Conservation (phyloP, 2,888 invertebrate species). For the Endomychus coccineus region DNA sequence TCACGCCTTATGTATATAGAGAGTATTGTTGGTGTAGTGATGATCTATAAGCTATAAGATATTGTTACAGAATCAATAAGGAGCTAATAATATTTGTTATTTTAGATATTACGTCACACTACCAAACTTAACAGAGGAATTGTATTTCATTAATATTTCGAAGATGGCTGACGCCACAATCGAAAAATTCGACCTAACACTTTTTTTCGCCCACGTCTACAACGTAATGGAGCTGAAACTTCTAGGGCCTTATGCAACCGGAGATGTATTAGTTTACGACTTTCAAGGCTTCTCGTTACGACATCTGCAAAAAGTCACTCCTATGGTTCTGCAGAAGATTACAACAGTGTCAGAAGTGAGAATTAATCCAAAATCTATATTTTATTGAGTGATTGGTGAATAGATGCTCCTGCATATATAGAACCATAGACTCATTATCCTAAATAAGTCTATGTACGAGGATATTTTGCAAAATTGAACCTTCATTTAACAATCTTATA, state of each 20-base stretch:
- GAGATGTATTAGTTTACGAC: constrained; percentile 45
- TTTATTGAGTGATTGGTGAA: too few species aligned
- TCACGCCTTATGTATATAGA: too few species aligned
- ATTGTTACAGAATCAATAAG: too few species aligned
- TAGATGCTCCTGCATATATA: too few species aligned
- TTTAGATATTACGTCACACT: constrained; percentile 44
- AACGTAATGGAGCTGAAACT: constrained; percentile 46
- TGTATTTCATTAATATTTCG: constrained; percentile 43
- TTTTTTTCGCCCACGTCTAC: constrained; percentile 40
- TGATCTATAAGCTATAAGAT: too few species aligned
- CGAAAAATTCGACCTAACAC: constrained; percentile 36
- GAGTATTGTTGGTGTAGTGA: too few species aligned
- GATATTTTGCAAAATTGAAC: too few species aligned
- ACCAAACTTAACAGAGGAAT: constrained; percentile 44
- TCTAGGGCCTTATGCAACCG: constrained; percentile 42
- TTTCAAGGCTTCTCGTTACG: constrained; percentile 39
- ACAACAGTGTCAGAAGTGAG: constrained; percentile 43
- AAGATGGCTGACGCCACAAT: constrained; percentile 37
- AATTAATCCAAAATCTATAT: too few species aligned
- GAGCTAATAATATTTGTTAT: too few species aligned
- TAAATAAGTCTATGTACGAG: too few species aligned
- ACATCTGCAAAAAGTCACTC: constrained; percentile 44
- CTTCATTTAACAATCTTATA: too few species aligned
- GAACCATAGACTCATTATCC: too few species aligned
- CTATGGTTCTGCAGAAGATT: constrained; percentile 41